phyloP scores from a whole-genome alignment of 2,888 invertebrate genomes.

The Alentia gelatinosa region DNA sequence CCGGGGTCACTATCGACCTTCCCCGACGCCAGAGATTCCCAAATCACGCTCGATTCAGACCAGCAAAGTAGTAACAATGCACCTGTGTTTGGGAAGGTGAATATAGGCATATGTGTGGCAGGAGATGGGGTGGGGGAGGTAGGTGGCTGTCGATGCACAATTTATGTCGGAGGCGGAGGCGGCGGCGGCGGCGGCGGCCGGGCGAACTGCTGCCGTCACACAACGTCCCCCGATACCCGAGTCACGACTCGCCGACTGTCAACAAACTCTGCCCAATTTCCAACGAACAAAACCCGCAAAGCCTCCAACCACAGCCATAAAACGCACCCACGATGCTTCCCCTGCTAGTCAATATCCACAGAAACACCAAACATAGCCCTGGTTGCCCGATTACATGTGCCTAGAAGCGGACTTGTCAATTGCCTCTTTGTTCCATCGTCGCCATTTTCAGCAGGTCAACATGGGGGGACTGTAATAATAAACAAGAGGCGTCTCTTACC shows the following conservation, averaged over 20 bases:
- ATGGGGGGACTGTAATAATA: neutral
- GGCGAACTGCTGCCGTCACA: neutral
- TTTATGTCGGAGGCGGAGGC: neutral
- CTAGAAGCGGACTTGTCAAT: neutral
- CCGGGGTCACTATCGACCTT: too few relatives aligned
- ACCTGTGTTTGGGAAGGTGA: too few relatives aligned
- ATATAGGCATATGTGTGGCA: too few relatives aligned
- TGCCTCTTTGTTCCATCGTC: conserved; percentile 43
- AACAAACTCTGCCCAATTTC: neutral
- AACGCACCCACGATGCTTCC: too few relatives aligned
- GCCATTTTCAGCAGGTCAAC: conserved; percentile 47
- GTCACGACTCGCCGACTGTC: neutral
- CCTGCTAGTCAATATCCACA: too few relatives aligned
- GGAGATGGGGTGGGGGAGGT: too few relatives aligned
- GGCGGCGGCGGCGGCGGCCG: neutral
- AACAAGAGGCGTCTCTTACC: conserved; percentile 69
- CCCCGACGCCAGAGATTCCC: too few relatives aligned
- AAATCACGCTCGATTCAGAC: neutral
- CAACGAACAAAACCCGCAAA: neutral
- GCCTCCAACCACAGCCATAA: too few relatives aligned
- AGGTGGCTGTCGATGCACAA: neutral
- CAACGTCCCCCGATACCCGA: neutral
- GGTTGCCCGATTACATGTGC: too few relatives aligned
- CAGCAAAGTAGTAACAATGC: too few relatives aligned
- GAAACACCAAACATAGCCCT: too few relatives aligned